Base-by-base conservation (phyloP, 1,140 invertebrate species). In the Scaptomyza hsui region DNA sequence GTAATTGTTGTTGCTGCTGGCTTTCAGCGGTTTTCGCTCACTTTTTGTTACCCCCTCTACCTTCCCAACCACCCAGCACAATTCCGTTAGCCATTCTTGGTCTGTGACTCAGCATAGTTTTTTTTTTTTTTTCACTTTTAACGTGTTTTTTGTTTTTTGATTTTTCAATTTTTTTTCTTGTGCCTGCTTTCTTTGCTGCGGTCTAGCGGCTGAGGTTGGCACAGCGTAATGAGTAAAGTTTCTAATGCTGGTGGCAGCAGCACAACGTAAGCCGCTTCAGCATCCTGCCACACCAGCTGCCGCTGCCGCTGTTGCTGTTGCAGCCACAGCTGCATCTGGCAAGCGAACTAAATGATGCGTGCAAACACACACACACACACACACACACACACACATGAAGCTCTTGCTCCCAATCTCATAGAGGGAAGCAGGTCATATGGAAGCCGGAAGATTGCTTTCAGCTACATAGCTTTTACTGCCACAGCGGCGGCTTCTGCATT, bases 41-140 rank as follows among this genome's bases (percentile, higher is more conserved):
- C 62, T 62, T 71, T 75, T 83, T 72, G 68, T 57, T 71, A 56
- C 21, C 48, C 41, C 21, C 6, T 12, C 4, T 2, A 24, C 24
- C 4, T 1, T 1, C n/a, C 12, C 24, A 41, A 21, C 41, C 49
- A 51, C 24, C 26, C n/a, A 10, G 21, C 29, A 41, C 26, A 26
- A 52, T 39, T 42, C 26, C 45, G 26, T 44, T 47, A 16, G 51
- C 61, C 19, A 12, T 26, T 44, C 45, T 48, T 60, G 56, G 42
- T 51, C 51, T 35, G 48, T 61, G 62, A 72, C 59, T 85, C 80
- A 86, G 85, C 81, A 85, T 77, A 85, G 81, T 85, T 85, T 86
- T n/a, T n/a, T n/a, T n/a, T n/a, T n/a, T n/a, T n/a, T n/a, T n/a
- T 85, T 85, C 77, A 85, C 81, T 85, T 85, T 85, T 85, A 86